Percentiles rank a stretch among this genome's conserved stretches.
These are phyloP conservation scores for Ambastaia sidthimunki DNA, from an alignment of 2,797 vertebrate species.

Conservation along the genomic window DNA sequence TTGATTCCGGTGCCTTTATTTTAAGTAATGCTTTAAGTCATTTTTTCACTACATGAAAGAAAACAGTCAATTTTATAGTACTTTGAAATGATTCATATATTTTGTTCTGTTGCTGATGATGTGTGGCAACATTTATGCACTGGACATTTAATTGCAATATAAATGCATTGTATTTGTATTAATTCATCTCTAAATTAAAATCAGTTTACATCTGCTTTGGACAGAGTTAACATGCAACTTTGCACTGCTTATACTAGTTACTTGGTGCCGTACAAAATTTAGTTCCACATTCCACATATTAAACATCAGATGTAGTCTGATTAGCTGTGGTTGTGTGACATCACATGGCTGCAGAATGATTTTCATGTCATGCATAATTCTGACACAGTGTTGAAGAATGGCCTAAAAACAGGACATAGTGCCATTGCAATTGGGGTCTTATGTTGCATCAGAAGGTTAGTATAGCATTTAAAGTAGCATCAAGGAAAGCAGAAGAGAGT, in stretches of 20 bases:
- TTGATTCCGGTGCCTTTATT: background rate
- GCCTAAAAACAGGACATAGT: background rate
- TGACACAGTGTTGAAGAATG: background rate
- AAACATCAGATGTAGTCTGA: background rate
- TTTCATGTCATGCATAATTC: background rate
- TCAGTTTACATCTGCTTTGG: too few relatives aligned
- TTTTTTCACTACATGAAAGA: background rate
- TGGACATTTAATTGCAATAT: background rate
- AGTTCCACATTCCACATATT: background rate
- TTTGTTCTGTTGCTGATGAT: background rate
- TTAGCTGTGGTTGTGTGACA: background rate
- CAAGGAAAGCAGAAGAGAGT: conserved; percentile 74
- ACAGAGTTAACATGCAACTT: background rate
- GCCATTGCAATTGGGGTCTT: background rate
- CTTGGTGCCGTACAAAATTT: background rate
- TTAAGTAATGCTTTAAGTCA: background rate
- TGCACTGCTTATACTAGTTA: background rate
- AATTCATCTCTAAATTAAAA: too few relatives aligned
- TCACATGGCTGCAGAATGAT: background rate
- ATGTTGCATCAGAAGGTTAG: conserved; percentile 40
- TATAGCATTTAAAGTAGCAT: conserved; percentile 41
- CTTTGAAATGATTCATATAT: background rate
- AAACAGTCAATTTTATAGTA: background rate
- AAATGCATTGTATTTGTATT: background rate
- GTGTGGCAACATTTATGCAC: background rate